Evolutionary conservation across 1,140 invertebrate genomes (phyloP).

Genomic region (Drosophila navojoa): DNA sequence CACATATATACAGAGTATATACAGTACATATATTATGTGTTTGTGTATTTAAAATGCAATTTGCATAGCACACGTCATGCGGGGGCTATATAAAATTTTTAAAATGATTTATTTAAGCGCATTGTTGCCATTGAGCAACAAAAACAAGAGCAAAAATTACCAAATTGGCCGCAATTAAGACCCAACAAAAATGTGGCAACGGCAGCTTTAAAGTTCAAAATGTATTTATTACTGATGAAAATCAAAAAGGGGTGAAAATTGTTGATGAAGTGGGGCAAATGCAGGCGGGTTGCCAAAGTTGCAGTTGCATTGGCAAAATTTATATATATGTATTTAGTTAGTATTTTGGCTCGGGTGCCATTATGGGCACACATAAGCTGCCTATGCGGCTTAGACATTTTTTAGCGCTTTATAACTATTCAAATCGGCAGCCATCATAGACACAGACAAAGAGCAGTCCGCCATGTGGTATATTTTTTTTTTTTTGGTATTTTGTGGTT

Average conservation of each 20-base stretch:
- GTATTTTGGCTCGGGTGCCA: neutral
- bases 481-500: neutral
- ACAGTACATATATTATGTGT: neutral
- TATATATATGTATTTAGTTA: too few species aligned
- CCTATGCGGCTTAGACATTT: constrained; percentile 1
- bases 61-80: constrained; percentile 31
- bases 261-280: constrained; percentile 50
- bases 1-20: neutral
- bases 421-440: too few species aligned
- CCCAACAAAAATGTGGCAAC: constrained; percentile 31
- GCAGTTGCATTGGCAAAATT: neutral
- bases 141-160: constrained; percentile 63
- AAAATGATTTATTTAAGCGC: constrained; percentile 74
- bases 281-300: constrained; percentile 39
- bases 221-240: neutral
- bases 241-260: constrained; percentile 1
- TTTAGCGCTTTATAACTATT: neutral
- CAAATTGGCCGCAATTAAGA: constrained; percentile 64
- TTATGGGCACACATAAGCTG: too few species aligned
- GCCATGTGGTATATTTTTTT: too few species aligned
- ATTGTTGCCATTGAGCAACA: constrained; percentile 49
- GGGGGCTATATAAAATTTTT: constrained; percentile 59
- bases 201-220: constrained; percentile 4
- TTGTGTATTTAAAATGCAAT: constrained; percentile 70
- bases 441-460: too few species aligned